Conservation (phyloP, 2,113 vertebrate species). For the Platichthys stellatus region DNA sequence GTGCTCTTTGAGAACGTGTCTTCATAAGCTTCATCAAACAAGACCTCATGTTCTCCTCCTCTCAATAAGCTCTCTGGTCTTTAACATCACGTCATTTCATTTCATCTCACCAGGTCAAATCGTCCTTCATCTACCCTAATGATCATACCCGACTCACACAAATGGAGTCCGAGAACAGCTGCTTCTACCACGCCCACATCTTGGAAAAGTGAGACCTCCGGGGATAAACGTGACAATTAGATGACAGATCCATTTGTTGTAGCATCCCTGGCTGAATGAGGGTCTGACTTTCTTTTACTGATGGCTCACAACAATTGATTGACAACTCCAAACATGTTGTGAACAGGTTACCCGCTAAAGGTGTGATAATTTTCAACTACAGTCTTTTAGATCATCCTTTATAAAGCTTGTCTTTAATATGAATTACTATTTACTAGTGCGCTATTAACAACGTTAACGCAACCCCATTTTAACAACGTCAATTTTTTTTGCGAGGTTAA, state of each 20-base stretch:
- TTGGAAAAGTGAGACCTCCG: constrained; percentile 81
- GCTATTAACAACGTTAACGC: too few species aligned
- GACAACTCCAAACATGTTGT: too few species aligned
- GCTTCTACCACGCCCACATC: constrained; percentile 87
- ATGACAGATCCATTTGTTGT: not conserved
- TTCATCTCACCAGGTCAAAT: constrained; percentile 83
- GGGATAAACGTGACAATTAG: not conserved
- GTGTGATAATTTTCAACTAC: too few species aligned
- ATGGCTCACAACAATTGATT: too few species aligned
- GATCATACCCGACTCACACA: constrained; percentile 95
- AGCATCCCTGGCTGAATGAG: too few species aligned
- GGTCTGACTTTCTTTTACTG: too few species aligned
- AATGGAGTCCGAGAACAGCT: constrained; percentile 92
- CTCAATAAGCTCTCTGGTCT: not conserved
- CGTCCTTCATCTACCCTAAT: constrained; percentile 93
- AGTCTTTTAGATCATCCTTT: too few species aligned
- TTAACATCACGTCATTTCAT: constrained; percentile 14
- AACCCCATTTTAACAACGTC: too few species aligned
- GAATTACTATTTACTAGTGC: too few species aligned
- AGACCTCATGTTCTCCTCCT: not conserved
- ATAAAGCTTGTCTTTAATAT: too few species aligned
- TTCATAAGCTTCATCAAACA: not conserved
- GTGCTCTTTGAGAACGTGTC: not conserved
- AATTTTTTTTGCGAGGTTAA: too few species aligned
- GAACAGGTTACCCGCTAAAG: too few species aligned